Evolutionary conservation across 2,113 vertebrate species (phyloP).

Genomic region (Hemiprocne comata): DNA sequence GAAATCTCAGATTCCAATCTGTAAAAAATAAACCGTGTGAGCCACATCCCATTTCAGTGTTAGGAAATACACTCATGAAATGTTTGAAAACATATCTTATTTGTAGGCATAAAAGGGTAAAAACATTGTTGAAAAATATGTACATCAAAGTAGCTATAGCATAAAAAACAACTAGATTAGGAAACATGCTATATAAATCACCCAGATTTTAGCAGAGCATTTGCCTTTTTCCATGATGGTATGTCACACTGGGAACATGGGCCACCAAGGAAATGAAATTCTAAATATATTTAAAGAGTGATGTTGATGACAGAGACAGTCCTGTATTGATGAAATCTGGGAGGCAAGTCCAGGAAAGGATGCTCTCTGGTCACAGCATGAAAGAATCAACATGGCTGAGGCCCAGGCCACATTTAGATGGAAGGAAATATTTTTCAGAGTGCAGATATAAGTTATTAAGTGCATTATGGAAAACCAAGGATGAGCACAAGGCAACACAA

Average conservation of each 20-base stretch:
- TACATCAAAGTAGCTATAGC: background rate
- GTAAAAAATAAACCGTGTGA: background rate
- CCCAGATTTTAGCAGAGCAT: background rate
- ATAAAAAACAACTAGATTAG: background rate
- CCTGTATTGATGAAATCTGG: background rate
- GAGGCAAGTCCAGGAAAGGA: background rate
- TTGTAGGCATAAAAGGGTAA: background rate
- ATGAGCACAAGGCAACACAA: background rate
- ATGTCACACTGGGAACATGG: background rate
- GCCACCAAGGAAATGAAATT: constrained; percentile 9
- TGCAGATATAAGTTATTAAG: background rate
- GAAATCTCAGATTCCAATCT: background rate
- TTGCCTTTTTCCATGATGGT: background rate
- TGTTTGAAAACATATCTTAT: background rate
- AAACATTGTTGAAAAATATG: background rate
- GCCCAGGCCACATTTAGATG: background rate
- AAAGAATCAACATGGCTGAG: background rate
- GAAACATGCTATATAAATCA: background rate
- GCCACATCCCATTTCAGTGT: background rate
- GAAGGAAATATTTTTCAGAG: background rate
- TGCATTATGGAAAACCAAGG: background rate
- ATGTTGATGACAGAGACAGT: background rate
- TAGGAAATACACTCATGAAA: background rate
- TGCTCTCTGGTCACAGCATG: background rate
- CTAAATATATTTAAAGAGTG: background rate